A percentile compares a stretch with the other conserved stretches of the same genome.
These are phyloP conservation scores for Petrocephalus microphthalmus DNA, from an alignment of 2,113 vertebrate species.

Conservation along the genomic window DNA sequence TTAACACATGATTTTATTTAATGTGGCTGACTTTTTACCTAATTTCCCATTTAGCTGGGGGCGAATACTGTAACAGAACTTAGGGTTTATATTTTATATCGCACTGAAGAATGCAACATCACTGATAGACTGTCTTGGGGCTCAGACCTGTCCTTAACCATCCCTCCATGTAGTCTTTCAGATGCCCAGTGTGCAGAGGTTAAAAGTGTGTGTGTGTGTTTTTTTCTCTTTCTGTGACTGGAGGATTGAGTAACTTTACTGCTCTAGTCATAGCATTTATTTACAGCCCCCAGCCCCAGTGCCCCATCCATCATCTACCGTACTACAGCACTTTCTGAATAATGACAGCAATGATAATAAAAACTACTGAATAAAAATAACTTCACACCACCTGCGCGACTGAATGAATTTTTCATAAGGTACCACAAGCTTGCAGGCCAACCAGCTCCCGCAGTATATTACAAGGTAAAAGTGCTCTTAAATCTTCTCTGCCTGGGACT, in stretches of 20 bases:
- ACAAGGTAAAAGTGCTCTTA: constrained; percentile 38
- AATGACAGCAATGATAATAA: constrained; percentile 54
- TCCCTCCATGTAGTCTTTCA: background rate
- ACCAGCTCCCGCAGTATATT: constrained; percentile 31
- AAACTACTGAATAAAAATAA: constrained; percentile 52
- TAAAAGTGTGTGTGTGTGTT: constrained; percentile 15
- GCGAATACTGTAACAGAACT: background rate
- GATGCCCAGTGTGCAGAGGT: constrained; percentile 11
- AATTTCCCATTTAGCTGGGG: background rate
- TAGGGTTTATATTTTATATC: background rate
- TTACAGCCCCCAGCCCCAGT: constrained; percentile 43
- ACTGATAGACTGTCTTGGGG: background rate
- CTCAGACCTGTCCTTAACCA: background rate
- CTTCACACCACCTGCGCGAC: constrained; percentile 38
- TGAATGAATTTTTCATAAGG: constrained; percentile 40
- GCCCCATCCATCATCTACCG: constrained; percentile 43
- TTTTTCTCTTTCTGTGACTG: constrained; percentile 45
- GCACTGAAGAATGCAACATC: background rate
- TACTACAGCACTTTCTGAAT: constrained; percentile 43
- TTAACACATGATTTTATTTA: background rate
- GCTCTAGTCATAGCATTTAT: constrained; percentile 41
- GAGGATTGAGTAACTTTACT: constrained; percentile 46
- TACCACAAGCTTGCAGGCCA: constrained; percentile 26
- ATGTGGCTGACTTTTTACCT: background rate
- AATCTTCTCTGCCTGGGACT: constrained; percentile 30